phyloP scores from a whole-genome alignment of 1,140 invertebrate genomes.

The Leucophenga varia region DNA sequence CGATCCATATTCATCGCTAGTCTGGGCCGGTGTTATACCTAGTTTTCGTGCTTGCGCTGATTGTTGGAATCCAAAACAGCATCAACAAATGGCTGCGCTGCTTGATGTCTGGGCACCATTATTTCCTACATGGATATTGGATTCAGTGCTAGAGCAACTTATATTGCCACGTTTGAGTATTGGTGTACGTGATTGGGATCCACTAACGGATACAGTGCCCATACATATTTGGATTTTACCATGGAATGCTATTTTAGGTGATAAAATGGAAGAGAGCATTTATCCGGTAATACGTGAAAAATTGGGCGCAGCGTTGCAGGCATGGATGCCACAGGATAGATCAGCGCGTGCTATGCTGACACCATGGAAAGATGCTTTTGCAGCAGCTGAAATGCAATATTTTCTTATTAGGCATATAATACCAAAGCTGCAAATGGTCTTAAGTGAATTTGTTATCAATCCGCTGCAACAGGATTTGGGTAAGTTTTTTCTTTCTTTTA shows the following conservation, averaged over 20 bases:
- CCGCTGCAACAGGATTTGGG: conserved; percentile 79
- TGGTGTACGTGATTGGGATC: conserved; percentile 92
- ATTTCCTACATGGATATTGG: conserved; percentile 80
- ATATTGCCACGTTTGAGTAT: conserved; percentile 76
- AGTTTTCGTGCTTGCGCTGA: conserved; percentile 55
- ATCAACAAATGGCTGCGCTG: conserved; percentile 75
- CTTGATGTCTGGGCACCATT: conserved; percentile 80
- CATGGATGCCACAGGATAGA: conserved; percentile 90
- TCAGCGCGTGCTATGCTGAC: conserved; percentile 90
- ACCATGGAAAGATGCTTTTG: conserved; percentile 89
- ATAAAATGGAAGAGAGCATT: conserved; percentile 71
- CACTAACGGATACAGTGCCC: conserved; percentile 87
- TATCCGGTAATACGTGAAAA: conserved; percentile 94
- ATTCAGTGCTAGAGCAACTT: conserved; percentile 80
- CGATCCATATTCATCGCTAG: conserved; percentile 75
- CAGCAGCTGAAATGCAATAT: conserved; percentile 76
- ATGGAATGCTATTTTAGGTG: conserved; percentile 66
- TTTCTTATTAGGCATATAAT: conserved; percentile 89
- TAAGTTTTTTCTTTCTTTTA: conserved; percentile 32
- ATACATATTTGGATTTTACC: conserved; percentile 97
- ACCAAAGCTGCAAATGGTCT: conserved; percentile 79
- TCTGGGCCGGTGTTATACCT: conserved; percentile 92
- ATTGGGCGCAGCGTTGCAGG: conserved; percentile 79
- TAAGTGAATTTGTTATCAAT: conserved; percentile 78
- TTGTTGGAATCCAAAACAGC: conserved; percentile 73